phyloP scores from a whole-genome alignment of 2,888 invertebrate species.

The Kryphioiulus occultus region DNA sequence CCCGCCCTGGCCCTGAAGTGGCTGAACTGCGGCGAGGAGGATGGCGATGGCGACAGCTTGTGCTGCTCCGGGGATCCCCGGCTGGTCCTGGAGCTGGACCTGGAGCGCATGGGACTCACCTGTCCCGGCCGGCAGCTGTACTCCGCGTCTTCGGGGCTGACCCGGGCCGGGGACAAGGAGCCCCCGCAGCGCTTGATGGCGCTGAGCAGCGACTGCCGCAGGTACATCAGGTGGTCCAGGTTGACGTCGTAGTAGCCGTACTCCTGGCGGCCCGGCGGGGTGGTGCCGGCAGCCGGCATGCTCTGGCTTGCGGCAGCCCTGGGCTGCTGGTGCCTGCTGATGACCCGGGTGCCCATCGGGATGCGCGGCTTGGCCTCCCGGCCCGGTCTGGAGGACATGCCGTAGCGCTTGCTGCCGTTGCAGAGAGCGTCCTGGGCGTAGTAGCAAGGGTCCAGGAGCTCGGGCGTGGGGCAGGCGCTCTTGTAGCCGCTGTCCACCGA shows the following conservation, averaged over 20 bases:
- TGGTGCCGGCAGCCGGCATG: slow-evolving; percentile 3
- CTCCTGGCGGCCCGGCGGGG: background rate
- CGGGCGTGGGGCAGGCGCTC: slow-evolving; percentile 61
- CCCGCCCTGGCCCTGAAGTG: background rate
- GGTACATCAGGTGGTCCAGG: slow-evolving; percentile 59
- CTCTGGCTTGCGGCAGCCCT: background rate
- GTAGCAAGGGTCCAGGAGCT: slow-evolving; percentile 58
- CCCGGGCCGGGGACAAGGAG: background rate
- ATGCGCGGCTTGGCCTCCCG: slow-evolving; percentile 58
- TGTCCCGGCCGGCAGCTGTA: background rate
- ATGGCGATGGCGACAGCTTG: background rate
- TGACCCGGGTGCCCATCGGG: slow-evolving; percentile 60
- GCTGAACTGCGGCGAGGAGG: background rate
- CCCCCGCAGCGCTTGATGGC: slow-evolving; percentile 58
- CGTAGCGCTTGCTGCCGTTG: slow-evolving; percentile 47
- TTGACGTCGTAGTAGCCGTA: slow-evolving; percentile 54
- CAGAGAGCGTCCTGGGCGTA: slow-evolving; percentile 57
- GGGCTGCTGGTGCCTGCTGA: slow-evolving; percentile 52
- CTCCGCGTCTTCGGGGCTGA: background rate
- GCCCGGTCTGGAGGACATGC: slow-evolving; percentile 52
- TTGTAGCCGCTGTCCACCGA: slow-evolving; percentile 62
- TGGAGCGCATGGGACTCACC: background rate
- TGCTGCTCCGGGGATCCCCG: background rate
- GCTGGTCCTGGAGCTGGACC: background rate
- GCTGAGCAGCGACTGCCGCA: slow-evolving; percentile 59